These are phyloP conservation scores for Willowsia nigromaculata DNA, from an alignment of 2,888 invertebrate genomes.

Conservation along the genomic window DNA sequence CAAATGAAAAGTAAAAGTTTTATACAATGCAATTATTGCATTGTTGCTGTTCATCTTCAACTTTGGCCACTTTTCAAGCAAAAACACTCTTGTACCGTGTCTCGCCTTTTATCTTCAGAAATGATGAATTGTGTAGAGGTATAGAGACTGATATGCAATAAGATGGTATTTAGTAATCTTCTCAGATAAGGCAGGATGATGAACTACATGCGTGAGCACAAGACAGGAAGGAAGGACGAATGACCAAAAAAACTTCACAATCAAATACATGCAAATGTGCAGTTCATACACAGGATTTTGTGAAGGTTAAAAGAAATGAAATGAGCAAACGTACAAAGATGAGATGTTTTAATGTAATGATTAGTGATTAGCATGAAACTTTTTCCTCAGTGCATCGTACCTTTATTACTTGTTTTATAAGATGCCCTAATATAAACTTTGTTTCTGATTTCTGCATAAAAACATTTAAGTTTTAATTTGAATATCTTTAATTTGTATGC, in stretches of 20 bases:
- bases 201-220: slow-evolving; percentile 39
- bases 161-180: neutral
- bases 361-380: slow-evolving; percentile 16
- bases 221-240: slow-evolving; percentile 63
- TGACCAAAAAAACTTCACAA: neutral
- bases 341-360: neutral
- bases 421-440: neutral
- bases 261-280: too few relatives aligned
- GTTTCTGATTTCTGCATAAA: neutral
- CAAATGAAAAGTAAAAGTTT: slow-evolving; percentile 71
- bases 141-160: neutral
- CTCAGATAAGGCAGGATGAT: slow-evolving; percentile 27
- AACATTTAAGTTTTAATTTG: neutral
- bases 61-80: neutral
- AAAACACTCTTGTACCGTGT: slow-evolving; percentile 2
- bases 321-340: neutral
- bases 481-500: neutral
- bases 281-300: too few relatives aligned
- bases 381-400: neutral
- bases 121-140: slow-evolving; percentile 3
- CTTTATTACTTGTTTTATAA: neutral
- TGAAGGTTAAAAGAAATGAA: neutral
- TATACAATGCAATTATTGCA: slow-evolving; percentile 29
- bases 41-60: slow-evolving; percentile 35
- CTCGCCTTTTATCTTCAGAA: slow-evolving; percentile 32